Evolutionary conservation across 2,797 vertebrate species (phyloP), one percentile per base, ranked within the genome.

Genomic region (Rhabdomys pumilio): DNA sequence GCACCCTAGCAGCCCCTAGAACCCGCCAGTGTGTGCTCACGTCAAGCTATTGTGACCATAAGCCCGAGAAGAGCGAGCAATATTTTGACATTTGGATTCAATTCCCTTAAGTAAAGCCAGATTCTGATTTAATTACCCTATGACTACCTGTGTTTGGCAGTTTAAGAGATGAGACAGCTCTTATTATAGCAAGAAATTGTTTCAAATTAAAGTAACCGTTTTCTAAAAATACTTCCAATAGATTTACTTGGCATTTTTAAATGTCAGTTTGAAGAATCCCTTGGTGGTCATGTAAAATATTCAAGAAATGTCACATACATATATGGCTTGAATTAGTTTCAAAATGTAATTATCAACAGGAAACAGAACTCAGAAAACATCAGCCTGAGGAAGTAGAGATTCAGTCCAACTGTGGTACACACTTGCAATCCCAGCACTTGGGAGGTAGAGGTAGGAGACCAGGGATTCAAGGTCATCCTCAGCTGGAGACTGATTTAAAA

Each of bases 161-260:
- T 93, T 91, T 93, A 89, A 63, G 14, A 92, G 77, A 72, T 53
- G 63, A 61, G 61, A 86, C 38, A 57, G 41, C 83, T 94, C 89
- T 86, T 57, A 73, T 86, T 53, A 57, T 80, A 85, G 89, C 57
- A 80, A 90, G 50, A 90, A n/a, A 87, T 73, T 75, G 31, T 87
- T 98, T 94, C 65, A 67, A 79, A 95, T 82, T 89, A 96, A 91
- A 97, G 75, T 95, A 89, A 84, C 72, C 4, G 34, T 95, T 98
- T 95, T 94, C 83, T 65, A 92, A 92, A 96, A 97, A 91, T 94
- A 90, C n/a, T 38, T 93, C 65, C 69, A 50, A 34, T 77, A 76
- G 53, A 84, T 95, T 94, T 79, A 10, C 81, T 90, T 90, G 76
- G 59, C 85, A 95, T 93, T 86, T 87, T 57, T 53, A 95, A 96